Percentiles rank a stretch among this genome's conserved stretches.
phyloP scores from a whole-genome alignment of 2,113 vertebrate genomes.

The Oxyruncus cristatus region DNA sequence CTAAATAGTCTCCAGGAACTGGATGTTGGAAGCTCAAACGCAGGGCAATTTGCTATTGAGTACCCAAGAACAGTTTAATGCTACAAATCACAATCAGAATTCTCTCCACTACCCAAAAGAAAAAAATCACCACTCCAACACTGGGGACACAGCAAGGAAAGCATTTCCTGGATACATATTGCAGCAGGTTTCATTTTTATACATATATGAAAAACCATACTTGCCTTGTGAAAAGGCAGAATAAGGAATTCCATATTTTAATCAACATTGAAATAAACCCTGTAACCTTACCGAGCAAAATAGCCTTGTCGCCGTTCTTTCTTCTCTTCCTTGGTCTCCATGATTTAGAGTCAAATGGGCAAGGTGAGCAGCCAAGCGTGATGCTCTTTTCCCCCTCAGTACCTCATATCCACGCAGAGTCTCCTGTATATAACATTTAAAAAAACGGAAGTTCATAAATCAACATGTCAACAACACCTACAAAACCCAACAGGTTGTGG shows the following conservation, averaged over 20 bases:
- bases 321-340: slow-evolving; percentile 83
- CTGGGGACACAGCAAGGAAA: background rate
- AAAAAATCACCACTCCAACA: background rate
- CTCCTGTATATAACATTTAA: slow-evolving; percentile 12
- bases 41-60: background rate
- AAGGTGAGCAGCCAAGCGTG: slow-evolving; percentile 13
- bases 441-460: slow-evolving; percentile 23
- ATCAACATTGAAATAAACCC: background rate
- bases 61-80: background rate
- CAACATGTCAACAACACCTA: background rate
- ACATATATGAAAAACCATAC: background rate
- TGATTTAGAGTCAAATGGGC: slow-evolving; percentile 24
- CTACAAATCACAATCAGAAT: background rate
- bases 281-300: slow-evolving; percentile 77
- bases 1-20: background rate
- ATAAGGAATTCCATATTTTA: background rate
- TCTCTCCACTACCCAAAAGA: background rate
- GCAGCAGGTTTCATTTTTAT: background rate
- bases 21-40: background rate
- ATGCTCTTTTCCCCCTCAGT: slow-evolving; percentile 41
- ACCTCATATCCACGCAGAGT: slow-evolving; percentile 64
- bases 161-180: background rate
- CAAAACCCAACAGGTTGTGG: background rate
- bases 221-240: background rate
- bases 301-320: slow-evolving; percentile 82